phyloP scores from a whole-genome alignment of 2,888 invertebrate species.

The Meandrusa payeni region DNA sequence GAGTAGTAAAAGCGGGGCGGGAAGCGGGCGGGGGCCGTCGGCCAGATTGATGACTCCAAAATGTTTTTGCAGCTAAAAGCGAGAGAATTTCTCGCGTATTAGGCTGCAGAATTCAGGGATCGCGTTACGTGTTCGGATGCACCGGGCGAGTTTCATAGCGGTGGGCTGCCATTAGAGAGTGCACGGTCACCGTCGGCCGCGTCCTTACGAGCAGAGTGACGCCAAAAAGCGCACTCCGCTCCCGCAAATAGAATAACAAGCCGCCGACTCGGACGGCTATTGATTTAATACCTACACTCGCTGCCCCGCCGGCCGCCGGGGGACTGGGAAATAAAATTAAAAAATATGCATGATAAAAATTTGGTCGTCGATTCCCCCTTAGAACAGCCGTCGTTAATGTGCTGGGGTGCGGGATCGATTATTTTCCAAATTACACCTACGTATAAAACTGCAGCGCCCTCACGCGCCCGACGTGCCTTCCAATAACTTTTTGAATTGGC shows the following conservation, averaged over 20 bases:
- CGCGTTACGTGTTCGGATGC: slow-evolving; percentile 10
- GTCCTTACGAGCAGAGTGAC: slow-evolving; percentile 38
- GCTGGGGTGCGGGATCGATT: slow-evolving; percentile 59
- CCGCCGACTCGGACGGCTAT: slow-evolving; percentile 47
- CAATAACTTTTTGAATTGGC: slow-evolving; percentile 28
- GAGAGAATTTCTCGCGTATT: slow-evolving; percentile 10
- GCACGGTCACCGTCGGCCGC: slow-evolving; percentile 32
- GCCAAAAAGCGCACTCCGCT: slow-evolving; percentile 44
- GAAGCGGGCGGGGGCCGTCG: too few species aligned
- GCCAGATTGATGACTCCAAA: slow-evolving; percentile 14
- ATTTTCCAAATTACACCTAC: slow-evolving; percentile 55
- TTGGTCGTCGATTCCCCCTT: slow-evolving; percentile 65
- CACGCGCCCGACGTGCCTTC: slow-evolving; percentile 31
- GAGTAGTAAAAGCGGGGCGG: slow-evolving; percentile 2
- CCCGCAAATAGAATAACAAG: slow-evolving; percentile 49
- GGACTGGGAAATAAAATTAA: slow-evolving; percentile 72
- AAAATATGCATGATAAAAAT: slow-evolving; percentile 67
- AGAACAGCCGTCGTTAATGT: slow-evolving; percentile 50
- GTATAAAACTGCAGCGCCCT: slow-evolving; percentile 30
- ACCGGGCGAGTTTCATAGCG: slow-evolving; percentile 35
- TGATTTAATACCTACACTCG: slow-evolving; percentile 60
- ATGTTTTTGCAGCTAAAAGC: slow-evolving; percentile 18
- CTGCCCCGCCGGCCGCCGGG: slow-evolving; percentile 44
- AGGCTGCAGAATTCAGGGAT: slow-evolving; percentile 2
- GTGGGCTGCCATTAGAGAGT: slow-evolving; percentile 46